These are phyloP conservation scores for Sciurus vulgaris DNA, from an alignment of 2,797 vertebrate species.

Conservation along the genomic window DNA sequence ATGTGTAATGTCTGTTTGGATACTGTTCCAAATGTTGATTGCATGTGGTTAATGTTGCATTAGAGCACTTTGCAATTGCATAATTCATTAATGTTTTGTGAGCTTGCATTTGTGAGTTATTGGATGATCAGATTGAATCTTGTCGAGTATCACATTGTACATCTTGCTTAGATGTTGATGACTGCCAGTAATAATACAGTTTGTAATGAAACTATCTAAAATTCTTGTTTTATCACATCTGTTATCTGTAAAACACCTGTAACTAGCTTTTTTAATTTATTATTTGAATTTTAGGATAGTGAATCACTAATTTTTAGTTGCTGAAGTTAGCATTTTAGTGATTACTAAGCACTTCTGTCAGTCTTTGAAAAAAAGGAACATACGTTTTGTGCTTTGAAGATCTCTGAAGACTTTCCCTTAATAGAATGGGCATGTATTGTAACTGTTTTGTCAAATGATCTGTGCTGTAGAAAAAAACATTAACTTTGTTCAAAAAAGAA, in stretches of 20 bases:
- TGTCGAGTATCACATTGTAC: slow-evolving; percentile 87
- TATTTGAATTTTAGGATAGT: slow-evolving; percentile 89
- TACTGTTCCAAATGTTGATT: slow-evolving; percentile 91
- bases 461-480: slow-evolving; percentile 88
- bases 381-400: slow-evolving; percentile 90
- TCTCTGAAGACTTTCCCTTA: slow-evolving; percentile 88
- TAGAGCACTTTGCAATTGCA: slow-evolving; percentile 94
- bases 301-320: slow-evolving; percentile 89
- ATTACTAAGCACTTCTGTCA: slow-evolving; percentile 89
- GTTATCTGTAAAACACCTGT: slow-evolving; percentile 89
- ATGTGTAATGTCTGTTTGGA: slow-evolving; percentile 90
- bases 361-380: slow-evolving; percentile 87
- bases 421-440: slow-evolving; percentile 90
- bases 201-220: slow-evolving; percentile 87
- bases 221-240: slow-evolving; percentile 87
- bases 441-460: slow-evolving; percentile 89
- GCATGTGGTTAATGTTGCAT: slow-evolving; percentile 96
- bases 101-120: slow-evolving; percentile 94
- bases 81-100: slow-evolving; percentile 93
- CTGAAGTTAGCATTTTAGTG: slow-evolving; percentile 89
- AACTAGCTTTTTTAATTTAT: slow-evolving; percentile 89
- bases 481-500: slow-evolving; percentile 85
- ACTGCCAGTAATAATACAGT: slow-evolving; percentile 89
- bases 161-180: slow-evolving; percentile 87
- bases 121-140: slow-evolving; percentile 88